A percentile compares a stretch with the other conserved stretches of the same genome.
Evolutionary conservation across 2,797 vertebrate genomes (phyloP).

Genomic region (Caiman crocodilus): DNA sequence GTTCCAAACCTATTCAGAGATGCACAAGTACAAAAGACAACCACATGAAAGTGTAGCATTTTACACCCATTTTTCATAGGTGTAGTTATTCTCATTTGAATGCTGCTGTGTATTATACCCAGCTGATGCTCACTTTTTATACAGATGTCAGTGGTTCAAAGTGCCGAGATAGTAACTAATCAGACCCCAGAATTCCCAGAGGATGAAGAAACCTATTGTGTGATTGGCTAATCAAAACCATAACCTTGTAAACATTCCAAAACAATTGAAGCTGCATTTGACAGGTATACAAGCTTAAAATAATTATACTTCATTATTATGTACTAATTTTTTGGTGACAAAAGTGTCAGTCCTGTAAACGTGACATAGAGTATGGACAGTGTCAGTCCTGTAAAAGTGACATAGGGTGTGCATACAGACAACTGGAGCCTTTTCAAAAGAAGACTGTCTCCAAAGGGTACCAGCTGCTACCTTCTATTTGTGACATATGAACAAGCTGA

Average conservation of each 20-base stretch:
- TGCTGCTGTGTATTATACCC: not conserved
- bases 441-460: too few species aligned
- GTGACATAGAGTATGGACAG: not conserved
- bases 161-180: fast-evolving
- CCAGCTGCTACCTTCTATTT: too few species aligned
- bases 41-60: not conserved
- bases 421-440: too few species aligned
- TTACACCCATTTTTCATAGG: not conserved
- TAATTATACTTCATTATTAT: not conserved
- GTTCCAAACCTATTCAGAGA: slow-evolving; percentile 38
- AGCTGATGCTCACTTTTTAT: not conserved
- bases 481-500: too few species aligned
- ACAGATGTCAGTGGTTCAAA: not conserved
- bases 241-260: fast-evolving
- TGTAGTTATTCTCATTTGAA: not conserved
- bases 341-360: not conserved
- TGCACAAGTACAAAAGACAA: not conserved
- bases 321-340: not conserved
- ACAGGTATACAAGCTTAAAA: not conserved
- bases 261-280: not conserved
- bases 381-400: not conserved
- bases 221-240: not conserved
- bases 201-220: not conserved
- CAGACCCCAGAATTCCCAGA: not conserved
- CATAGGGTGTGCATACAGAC: not conserved